Conservation (phyloP, 1,140 invertebrate species). For the Oedothorax gibbosus region DNA sequence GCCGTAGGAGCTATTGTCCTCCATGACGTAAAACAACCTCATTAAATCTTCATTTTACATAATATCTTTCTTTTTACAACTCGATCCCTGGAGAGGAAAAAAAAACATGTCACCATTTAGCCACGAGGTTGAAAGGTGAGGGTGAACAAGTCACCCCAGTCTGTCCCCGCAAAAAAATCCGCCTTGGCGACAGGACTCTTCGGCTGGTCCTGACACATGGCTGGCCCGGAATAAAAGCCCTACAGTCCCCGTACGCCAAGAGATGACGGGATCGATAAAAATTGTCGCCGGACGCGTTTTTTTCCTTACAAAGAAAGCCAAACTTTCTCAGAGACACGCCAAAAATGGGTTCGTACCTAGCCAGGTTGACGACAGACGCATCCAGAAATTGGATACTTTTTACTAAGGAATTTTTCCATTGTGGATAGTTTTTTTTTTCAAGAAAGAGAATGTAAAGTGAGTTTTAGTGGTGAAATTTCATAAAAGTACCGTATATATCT, state of each 20-base stretch:
- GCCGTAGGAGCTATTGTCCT: too few species aligned
- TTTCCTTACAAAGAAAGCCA: neutral
- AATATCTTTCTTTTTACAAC: too few species aligned
- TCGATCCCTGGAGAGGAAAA: too few species aligned
- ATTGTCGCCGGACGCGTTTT: conserved; percentile 30
- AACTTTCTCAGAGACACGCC: neutral
- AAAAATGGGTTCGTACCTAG: conserved; percentile 3
- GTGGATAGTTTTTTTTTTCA: neutral
- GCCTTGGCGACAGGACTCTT: neutral
- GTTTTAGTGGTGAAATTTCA: too few species aligned
- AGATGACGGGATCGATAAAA: conserved; percentile 56
- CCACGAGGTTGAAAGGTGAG: too few species aligned
- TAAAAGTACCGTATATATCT: too few species aligned
- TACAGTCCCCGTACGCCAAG: conserved; percentile 16
- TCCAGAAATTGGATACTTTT: neutral
- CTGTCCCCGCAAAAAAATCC: too few species aligned
- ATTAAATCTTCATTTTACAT: too few species aligned
- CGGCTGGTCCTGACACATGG: conserved; percentile 37
- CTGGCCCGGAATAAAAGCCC: conserved; percentile 37
- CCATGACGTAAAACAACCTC: too few species aligned
- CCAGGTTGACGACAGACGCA: conserved; percentile 1
- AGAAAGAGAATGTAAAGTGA: too few species aligned
- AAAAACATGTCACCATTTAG: too few species aligned
- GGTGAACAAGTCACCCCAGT: too few species aligned
- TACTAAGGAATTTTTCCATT: neutral